These are phyloP conservation scores for Eurois occulta DNA, from an alignment of 2,888 invertebrate genomes.

Conservation along the genomic window DNA sequence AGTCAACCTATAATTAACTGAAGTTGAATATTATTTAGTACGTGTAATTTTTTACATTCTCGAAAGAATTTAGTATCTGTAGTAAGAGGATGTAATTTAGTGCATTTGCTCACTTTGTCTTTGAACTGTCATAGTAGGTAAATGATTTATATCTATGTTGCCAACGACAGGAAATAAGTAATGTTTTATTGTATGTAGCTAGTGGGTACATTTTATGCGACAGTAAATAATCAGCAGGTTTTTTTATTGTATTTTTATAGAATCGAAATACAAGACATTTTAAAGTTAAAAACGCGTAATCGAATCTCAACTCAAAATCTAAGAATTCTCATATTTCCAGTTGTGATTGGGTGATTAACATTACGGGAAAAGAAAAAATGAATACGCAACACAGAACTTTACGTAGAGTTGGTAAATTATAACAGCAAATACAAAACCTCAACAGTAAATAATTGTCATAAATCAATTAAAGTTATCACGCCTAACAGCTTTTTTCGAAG, in stretches of 20 bases:
- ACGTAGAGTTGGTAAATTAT: not conserved
- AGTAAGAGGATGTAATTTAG: conserved; percentile 74
- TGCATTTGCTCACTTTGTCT: conserved; percentile 58
- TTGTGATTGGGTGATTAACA: not conserved
- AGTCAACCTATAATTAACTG: not conserved
- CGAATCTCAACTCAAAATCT: not conserved
- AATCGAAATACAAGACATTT: not conserved
- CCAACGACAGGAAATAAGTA: conserved; percentile 42
- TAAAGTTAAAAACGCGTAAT: not conserved
- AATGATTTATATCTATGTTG: conserved; percentile 51
- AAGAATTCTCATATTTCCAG: not conserved
- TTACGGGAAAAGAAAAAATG: not conserved
- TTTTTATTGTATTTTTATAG: not conserved
- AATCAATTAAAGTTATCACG: not conserved
- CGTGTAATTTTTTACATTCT: not conserved
- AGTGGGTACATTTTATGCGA: conserved; percentile 8
- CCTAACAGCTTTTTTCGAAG: not conserved
- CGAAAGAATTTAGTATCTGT: conserved; percentile 44
- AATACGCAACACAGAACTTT: not conserved
- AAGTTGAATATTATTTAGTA: not conserved
- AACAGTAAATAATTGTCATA: not conserved
- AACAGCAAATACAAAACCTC: not conserved
- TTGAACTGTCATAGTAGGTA: conserved; percentile 8
- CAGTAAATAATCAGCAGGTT: conserved; percentile 5
- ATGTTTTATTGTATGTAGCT: conserved; percentile 9